A percentile compares a stretch with the other conserved stretches of the same genome.
These are phyloP conservation scores for Aspidiotus rigidus DNA, from an alignment of 2,888 invertebrate species.

Conservation along the genomic window DNA sequence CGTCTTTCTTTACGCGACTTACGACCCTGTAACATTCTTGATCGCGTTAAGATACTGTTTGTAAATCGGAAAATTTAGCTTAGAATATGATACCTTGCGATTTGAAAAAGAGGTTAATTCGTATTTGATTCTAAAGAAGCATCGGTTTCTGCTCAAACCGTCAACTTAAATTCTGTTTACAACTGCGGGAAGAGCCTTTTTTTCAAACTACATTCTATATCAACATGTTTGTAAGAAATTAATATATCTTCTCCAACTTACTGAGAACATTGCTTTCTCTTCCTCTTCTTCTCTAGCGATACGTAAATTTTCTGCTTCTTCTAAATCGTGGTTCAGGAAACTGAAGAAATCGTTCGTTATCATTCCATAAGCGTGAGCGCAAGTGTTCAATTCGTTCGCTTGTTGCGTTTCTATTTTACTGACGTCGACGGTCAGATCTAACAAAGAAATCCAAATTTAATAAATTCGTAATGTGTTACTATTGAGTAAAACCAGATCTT, in stretches of 20 bases:
- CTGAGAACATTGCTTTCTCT: conserved; percentile 79
- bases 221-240: not conserved
- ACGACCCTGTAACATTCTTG: conserved; percentile 53
- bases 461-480: too few species aligned
- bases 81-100: too few species aligned
- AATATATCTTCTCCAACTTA: conserved; percentile 17
- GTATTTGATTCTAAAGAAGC: too few species aligned
- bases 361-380: conserved; percentile 83
- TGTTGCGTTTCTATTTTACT: conserved; percentile 62
- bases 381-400: conserved; percentile 80
- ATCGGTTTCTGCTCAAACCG: too few species aligned
- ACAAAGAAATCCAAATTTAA: conserved; percentile 30
- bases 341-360: conserved; percentile 86
- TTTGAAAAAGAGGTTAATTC: too few species aligned
- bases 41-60: not conserved
- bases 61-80: too few species aligned
- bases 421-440: conserved; percentile 61
- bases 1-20: conserved; percentile 82
- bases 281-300: conserved; percentile 84
- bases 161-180: too few species aligned
- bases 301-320: conserved; percentile 83
- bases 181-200: too few species aligned
- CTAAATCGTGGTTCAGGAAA: conserved; percentile 83
- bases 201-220: too few species aligned
- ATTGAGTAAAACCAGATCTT: too few species aligned